Evolutionary conservation across 1,140 invertebrate species (phyloP).

Genomic region (Yoshiicerus persimilis): DNA sequence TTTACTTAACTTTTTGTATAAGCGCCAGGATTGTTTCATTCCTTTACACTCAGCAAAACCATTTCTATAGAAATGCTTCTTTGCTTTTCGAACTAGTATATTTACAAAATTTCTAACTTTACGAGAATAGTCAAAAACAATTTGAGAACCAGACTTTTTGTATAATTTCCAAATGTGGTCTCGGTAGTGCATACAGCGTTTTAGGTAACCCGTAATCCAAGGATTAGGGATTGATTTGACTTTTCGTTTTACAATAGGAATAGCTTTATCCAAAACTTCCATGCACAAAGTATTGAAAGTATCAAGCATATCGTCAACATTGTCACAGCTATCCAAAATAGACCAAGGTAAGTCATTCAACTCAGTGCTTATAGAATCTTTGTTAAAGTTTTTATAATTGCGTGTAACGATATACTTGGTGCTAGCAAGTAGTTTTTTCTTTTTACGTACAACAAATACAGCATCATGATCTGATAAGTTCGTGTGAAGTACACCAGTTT

Average conservation of each 20-base stretch:
- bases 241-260: neutral
- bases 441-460: neutral
- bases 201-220: neutral
- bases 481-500: neutral
- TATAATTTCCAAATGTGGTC: neutral
- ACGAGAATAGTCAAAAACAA: no score
- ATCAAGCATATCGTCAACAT: neutral
- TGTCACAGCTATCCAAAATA: neutral
- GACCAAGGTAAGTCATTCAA: neutral
- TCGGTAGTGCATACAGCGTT: neutral
- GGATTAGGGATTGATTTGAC: neutral
- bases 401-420: no score
- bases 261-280: neutral
- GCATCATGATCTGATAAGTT: neutral
- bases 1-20: neutral
- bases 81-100: no score
- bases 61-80: no score
- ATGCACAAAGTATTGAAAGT: neutral
- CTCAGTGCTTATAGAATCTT: neutral
- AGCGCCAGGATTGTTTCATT: no score
- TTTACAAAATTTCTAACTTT: no score
- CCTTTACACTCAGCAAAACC: no score
- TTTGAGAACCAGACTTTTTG: no score
- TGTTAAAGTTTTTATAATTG: neutral
- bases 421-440: neutral